A percentile compares a stretch with the other conserved stretches of the same genome.
Evolutionary conservation across 1,140 invertebrate species (phyloP).

Genomic region (Paralvinella palmiformis): DNA sequence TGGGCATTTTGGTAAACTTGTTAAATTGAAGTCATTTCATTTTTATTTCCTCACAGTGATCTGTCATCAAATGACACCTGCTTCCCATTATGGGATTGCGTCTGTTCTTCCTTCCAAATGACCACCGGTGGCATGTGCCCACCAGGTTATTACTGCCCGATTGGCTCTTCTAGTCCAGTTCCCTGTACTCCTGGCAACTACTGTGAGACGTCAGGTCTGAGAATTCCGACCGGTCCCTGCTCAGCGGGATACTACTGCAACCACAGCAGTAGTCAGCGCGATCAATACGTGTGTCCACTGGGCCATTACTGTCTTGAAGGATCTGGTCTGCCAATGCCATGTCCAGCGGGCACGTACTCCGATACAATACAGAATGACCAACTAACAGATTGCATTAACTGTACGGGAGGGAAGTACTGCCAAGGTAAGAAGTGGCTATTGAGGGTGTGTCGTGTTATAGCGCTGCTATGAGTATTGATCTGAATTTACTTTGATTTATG

Average conservation of each 20-base stretch:
- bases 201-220: conserved; percentile 34
- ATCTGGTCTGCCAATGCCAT: conserved; percentile 31
- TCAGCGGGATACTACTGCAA: conserved; percentile 41
- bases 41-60: conserved; percentile 24
- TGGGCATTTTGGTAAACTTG: conserved; percentile 17
- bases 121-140: conserved; percentile 37
- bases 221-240: conserved; percentile 39
- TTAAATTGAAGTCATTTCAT: background rate
- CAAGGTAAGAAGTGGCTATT: conserved; percentile 38
- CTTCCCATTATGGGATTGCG: conserved; percentile 42
- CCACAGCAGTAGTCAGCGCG: conserved; percentile 33
- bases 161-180: conserved; percentile 31
- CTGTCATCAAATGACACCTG: conserved; percentile 43
- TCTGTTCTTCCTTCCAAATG: conserved; percentile 37
- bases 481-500: no score
- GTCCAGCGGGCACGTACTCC: conserved; percentile 40
- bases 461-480: no score
- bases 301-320: conserved; percentile 41
- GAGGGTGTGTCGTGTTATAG: no score
- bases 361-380: conserved; percentile 24
- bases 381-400: conserved; percentile 36
- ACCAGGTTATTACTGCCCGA: conserved; percentile 37
- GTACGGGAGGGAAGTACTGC: conserved; percentile 42
- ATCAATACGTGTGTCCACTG: conserved; percentile 32
- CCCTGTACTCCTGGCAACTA: conserved; percentile 39